Conservation (phyloP, 2,113 vertebrate genomes). For the Eclectus roratus region DNA sequence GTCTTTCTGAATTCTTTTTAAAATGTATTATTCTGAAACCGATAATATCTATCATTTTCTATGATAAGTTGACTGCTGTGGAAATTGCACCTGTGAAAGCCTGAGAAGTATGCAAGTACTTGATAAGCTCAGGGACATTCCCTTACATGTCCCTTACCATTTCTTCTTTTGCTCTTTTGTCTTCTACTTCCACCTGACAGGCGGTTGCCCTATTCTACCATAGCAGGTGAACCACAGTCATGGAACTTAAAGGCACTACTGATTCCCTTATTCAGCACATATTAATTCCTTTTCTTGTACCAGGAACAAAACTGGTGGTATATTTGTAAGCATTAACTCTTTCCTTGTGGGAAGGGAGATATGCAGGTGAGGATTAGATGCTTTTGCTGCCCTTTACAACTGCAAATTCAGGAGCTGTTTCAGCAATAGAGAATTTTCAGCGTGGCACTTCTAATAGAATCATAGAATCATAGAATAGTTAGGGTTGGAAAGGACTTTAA, state of each 20-base stretch:
- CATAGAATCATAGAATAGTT: too few relatives aligned
- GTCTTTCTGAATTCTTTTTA: not conserved
- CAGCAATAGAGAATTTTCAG: not conserved
- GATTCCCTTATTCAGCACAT: not conserved
- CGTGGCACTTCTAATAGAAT: not conserved
- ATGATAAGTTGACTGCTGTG: not conserved
- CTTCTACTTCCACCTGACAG: not conserved
- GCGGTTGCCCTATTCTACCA: not conserved
- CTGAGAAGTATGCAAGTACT: not conserved
- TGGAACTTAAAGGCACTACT: not conserved
- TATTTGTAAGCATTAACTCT: not conserved
- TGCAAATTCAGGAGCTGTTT: not conserved
- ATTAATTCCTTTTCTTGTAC: not conserved
- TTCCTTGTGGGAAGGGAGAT: not conserved
- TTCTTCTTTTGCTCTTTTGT: not conserved
- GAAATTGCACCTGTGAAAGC: not conserved
- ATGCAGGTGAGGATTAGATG: not conserved
- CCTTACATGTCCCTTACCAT: not conserved
- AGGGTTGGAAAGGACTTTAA: too few relatives aligned
- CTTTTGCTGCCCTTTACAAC: not conserved
- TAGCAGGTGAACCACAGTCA: not conserved
- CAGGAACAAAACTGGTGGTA: not conserved
- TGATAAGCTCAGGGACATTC: not conserved
- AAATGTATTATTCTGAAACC: not conserved
- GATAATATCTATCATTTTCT: not conserved